These are phyloP conservation scores for Muscidifurax raptorellus DNA, from an alignment of 1,140 invertebrate species.

Conservation along the genomic window DNA sequence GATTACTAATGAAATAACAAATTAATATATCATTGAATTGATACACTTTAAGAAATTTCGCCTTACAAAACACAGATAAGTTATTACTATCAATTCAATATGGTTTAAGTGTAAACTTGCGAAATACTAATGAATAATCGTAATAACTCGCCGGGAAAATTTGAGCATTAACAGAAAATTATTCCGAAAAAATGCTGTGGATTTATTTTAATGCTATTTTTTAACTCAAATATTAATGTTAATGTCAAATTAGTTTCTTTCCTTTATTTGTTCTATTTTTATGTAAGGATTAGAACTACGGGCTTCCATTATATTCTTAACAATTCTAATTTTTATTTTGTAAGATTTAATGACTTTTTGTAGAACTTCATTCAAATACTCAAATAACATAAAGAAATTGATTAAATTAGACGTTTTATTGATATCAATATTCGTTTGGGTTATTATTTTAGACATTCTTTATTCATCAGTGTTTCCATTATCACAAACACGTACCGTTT, in stretches of 20 bases:
- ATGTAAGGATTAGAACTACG: background rate
- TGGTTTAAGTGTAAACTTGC: constrained; percentile 22
- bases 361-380: background rate
- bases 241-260: background rate
- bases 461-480: background rate
- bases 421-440: background rate
- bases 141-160: constrained; percentile 10
- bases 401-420: background rate
- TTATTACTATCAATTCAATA: background rate
- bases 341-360: no score
- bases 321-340: background rate
- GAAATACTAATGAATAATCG: constrained; percentile 30
- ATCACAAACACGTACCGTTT: background rate
- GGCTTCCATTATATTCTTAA: constrained; percentile 27
- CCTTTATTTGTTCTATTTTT: background rate
- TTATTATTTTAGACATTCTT: constrained; percentile 7
- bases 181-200: background rate
- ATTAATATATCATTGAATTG: constrained; percentile 53
- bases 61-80: constrained; percentile 19
- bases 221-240: background rate
- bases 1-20: constrained; percentile 65
- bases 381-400: background rate
- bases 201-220: background rate
- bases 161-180: background rate
- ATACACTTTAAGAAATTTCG: constrained; percentile 18